Evolutionary conservation across 1,140 invertebrate species (phyloP).

Genomic region (Drosophila bipectinata): DNA sequence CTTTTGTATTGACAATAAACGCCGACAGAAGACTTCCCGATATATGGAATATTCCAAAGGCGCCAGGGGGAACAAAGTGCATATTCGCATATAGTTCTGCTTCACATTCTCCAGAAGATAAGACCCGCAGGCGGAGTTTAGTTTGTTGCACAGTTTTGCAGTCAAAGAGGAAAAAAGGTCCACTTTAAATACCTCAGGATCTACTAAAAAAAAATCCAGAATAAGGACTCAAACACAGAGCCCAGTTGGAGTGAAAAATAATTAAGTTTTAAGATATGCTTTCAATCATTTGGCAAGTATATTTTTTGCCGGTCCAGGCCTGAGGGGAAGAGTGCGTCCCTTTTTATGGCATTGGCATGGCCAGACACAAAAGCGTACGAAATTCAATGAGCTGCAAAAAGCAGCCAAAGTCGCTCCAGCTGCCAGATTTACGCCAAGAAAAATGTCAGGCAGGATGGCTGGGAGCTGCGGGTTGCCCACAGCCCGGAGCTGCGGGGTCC

Average conservation of each 20-base stretch:
- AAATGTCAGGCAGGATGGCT: constrained; percentile 56
- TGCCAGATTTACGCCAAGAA: constrained; percentile 79
- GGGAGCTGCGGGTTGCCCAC: constrained; percentile 53
- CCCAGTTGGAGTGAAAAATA: neutral
- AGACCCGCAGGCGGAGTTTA: constrained; percentile 61
- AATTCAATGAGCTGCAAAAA: constrained; percentile 81
- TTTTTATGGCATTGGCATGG: constrained; percentile 62
- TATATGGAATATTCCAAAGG: constrained; percentile 43
- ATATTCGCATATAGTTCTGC: constrained; percentile 32
- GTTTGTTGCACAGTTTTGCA: constrained; percentile 62
- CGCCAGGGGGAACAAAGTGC: constrained; percentile 10
- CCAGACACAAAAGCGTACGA: constrained; percentile 74
- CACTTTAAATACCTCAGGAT: neutral
- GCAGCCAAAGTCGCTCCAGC: constrained; percentile 72
- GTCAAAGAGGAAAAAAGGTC: neutral
- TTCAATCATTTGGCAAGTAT: neutral
- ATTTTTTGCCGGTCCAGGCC: constrained; percentile 1
- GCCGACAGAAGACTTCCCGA: constrained; percentile 40
- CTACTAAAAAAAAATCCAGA: neutral
- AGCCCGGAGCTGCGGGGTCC: constrained; percentile 24
- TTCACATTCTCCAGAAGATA: constrained; percentile 33
- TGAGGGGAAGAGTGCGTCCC: constrained; percentile 22
- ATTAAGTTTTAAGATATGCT: neutral
- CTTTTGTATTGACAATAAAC: constrained; percentile 79
- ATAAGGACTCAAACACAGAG: neutral